Percentiles rank a stretch among this genome's conserved stretches.
phyloP scores from a whole-genome alignment of 1,140 invertebrate genomes.

The Brachionus calyciflorus region DNA sequence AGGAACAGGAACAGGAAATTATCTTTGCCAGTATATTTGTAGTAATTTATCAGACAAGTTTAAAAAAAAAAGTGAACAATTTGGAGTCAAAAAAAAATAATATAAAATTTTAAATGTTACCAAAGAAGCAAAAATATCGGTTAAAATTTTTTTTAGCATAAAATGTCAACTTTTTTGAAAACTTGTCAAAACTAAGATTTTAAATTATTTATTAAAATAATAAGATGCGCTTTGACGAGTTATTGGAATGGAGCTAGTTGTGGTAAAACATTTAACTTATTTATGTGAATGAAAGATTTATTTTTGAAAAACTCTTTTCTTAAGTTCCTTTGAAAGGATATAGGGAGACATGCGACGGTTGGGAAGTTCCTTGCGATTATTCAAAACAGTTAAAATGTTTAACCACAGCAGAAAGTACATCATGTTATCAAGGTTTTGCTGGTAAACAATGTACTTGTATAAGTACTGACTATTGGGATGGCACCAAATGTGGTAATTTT shows the following conservation, averaged over 20 bases:
- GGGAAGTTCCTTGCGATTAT: conserved; percentile 38
- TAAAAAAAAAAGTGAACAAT: too few relatives aligned
- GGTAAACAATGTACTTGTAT: background rate
- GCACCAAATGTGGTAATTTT: background rate
- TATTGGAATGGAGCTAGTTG: conserved; percentile 34
- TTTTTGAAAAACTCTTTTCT: background rate
- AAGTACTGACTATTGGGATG: conserved; percentile 27
- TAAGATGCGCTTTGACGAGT: background rate
- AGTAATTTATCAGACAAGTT: too few relatives aligned
- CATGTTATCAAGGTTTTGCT: background rate
- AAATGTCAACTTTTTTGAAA: too few relatives aligned
- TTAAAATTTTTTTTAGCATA: too few relatives aligned
- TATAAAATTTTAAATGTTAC: background rate
- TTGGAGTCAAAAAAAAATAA: background rate
- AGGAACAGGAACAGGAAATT: background rate
- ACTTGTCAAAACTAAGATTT: too few relatives aligned
- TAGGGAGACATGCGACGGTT: background rate
- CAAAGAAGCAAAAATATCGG: too few relatives aligned
- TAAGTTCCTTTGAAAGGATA: background rate
- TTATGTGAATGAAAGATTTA: background rate
- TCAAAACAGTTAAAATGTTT: conserved; percentile 11
- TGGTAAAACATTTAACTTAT: background rate
- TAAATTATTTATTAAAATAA: background rate
- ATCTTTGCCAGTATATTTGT: conserved; percentile 41
- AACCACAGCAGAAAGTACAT: background rate